phyloP scores from a whole-genome alignment of 2,113 vertebrate genomes.

The Pterophyllum scalare region DNA sequence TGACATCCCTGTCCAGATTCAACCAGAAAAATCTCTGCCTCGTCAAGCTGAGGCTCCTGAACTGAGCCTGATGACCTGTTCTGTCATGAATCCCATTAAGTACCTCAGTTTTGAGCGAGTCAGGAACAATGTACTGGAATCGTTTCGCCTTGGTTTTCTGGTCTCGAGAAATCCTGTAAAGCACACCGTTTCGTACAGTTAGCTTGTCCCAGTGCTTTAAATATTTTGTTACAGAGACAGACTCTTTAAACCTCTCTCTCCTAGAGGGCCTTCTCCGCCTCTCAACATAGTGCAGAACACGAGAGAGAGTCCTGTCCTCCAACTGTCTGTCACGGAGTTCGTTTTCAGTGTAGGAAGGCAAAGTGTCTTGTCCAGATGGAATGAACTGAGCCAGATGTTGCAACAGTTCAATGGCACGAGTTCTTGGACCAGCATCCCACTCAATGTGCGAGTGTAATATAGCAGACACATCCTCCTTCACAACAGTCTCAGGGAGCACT shows the following conservation, averaged over 20 bases:
- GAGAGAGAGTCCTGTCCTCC: not conserved
- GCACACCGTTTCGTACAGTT: not conserved
- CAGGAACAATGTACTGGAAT: slow-evolving; percentile 6
- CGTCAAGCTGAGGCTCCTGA: not conserved
- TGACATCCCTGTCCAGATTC: not conserved
- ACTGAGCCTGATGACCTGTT: slow-evolving; percentile 27
- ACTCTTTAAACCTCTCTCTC: not conserved
- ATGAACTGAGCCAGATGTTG: not conserved
- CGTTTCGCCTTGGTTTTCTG: not conserved
- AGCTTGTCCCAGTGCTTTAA: slow-evolving; percentile 3
- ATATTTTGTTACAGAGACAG: not conserved
- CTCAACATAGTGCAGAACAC: not conserved
- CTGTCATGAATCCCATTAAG: not conserved
- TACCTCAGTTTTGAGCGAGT: not conserved
- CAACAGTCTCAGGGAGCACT: not conserved
- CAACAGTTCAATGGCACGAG: not conserved
- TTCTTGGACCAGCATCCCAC: not conserved
- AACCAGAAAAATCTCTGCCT: slow-evolving; percentile 29
- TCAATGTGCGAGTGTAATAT: not conserved
- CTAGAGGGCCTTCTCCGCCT: not conserved
- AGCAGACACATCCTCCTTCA: not conserved
- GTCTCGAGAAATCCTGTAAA: slow-evolving; percentile 7
- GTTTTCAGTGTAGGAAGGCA: not conserved
- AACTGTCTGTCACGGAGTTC: not conserved
- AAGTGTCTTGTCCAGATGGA: not conserved